A percentile compares a stretch with the other conserved stretches of the same genome.
These are phyloP conservation scores for Nerophis lumbriciformis DNA, from an alignment of 2,113 vertebrate genomes.

Conservation along the genomic window DNA sequence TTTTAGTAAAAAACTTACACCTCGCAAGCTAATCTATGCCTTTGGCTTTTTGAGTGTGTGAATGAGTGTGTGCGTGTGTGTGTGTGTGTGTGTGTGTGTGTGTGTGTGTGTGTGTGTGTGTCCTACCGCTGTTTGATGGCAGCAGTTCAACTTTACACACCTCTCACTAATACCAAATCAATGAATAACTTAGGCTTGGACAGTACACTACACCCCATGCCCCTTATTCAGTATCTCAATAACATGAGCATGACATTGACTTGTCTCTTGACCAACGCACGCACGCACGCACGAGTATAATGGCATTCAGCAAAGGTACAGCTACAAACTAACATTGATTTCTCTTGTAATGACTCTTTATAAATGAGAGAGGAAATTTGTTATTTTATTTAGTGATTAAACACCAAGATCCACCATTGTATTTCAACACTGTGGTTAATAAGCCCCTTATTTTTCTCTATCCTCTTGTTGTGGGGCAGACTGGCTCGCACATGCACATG, in stretches of 20 bases:
- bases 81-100: not conserved
- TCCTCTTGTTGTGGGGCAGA: too few species aligned
- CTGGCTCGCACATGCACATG: too few species aligned
- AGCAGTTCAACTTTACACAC: slow-evolving; percentile 7
- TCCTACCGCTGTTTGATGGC: slow-evolving; percentile 9
- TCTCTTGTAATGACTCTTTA: slow-evolving; percentile 24
- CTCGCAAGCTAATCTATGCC: slow-evolving; percentile 9
- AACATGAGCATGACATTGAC: slow-evolving; percentile 12
- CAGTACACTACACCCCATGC: slow-evolving; percentile 4
- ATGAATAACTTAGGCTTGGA: slow-evolving; percentile 25
- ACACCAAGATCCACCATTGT: slow-evolving; percentile 18
- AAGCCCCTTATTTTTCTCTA: too few species aligned
- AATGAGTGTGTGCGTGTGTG: not conserved
- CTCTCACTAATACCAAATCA: slow-evolving; percentile 26
- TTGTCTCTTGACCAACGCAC: slow-evolving; percentile 3
- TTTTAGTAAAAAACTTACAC: slow-evolving; percentile 31
- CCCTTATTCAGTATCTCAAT: slow-evolving; percentile 36
- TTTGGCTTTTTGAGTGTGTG: not conserved
- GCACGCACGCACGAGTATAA: slow-evolving; percentile 20
- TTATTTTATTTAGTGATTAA: slow-evolving; percentile 24
- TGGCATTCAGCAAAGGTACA: slow-evolving; percentile 19
- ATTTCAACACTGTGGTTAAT: too few species aligned
- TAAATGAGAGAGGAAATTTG: slow-evolving; percentile 7
- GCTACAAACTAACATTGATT: slow-evolving; percentile 36
- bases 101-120: not conserved